These are phyloP conservation scores for Tuberolachnus salignus DNA, from an alignment of 2,888 invertebrate genomes.

Conservation along the genomic window DNA sequence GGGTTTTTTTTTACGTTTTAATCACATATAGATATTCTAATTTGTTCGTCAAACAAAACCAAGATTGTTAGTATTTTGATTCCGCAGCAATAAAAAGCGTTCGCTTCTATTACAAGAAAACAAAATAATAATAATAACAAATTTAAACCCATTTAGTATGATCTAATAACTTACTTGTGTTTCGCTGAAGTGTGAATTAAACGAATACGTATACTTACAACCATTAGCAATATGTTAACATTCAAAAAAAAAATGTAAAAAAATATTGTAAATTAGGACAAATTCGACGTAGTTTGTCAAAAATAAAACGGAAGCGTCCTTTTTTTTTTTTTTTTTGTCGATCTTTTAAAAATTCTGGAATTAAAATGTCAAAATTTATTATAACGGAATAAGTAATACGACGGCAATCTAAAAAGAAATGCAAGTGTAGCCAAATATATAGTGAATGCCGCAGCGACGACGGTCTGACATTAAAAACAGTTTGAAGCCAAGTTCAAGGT, in stretches of 20 bases:
- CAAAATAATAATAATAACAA: not conserved
- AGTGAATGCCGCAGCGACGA: not conserved
- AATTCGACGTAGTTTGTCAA: too few species aligned
- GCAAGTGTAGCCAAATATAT: too few species aligned
- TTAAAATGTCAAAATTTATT: not conserved
- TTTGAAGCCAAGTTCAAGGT: slow-evolving; percentile 51
- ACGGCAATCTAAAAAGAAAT: slow-evolving; percentile 16
- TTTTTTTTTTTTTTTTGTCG: not conserved
- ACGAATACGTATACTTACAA: not conserved
- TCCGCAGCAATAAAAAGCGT: slow-evolving; percentile 20
- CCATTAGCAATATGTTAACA: too few species aligned
- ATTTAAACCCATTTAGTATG: slow-evolving; percentile 8
- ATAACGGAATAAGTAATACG: not conserved
- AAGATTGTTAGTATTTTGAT: slow-evolving; percentile 22
- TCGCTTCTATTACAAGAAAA: not conserved
- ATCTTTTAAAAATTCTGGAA: not conserved
- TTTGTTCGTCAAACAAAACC: not conserved
- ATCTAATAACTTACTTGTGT: slow-evolving; percentile 5
- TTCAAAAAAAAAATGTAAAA: slow-evolving; percentile 11
- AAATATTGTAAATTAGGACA: slow-evolving; percentile 14
- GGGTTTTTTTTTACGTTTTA: not conserved
- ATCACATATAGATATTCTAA: not conserved
- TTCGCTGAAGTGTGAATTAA: slow-evolving; percentile 36
- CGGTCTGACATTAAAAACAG: slow-evolving; percentile 12
- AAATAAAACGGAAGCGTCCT: slow-evolving; percentile 2